These are phyloP conservation scores for Siniperca chuatsi DNA, from an alignment of 2,113 vertebrate genomes.

Conservation along the genomic window DNA sequence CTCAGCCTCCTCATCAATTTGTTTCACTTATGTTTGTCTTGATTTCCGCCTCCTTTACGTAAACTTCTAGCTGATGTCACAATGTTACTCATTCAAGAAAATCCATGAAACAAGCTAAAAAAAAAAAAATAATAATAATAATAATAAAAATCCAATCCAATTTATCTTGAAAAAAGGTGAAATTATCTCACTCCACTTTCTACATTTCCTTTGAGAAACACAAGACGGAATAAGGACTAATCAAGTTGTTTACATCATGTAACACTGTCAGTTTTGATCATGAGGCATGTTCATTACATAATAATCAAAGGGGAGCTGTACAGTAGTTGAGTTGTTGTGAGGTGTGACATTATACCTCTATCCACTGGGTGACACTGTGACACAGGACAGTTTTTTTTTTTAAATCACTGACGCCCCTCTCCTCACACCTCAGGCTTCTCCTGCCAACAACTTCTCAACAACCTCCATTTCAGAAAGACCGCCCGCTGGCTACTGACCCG, in stretches of 20 bases:
- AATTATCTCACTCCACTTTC: not conserved
- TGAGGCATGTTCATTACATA: not conserved
- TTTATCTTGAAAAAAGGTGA: not conserved
- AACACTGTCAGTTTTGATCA: conserved; percentile 30
- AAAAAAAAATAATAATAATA: not conserved
- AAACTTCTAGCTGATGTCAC: not conserved
- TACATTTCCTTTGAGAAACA: conserved; percentile 8
- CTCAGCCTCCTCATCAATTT: not conserved
- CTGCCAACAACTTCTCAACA: not conserved
- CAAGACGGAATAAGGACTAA: not conserved
- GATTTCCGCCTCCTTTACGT: not conserved
- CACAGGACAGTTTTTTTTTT: conserved; percentile 46
- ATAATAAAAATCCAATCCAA: not conserved
- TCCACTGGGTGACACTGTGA: conserved; percentile 76
- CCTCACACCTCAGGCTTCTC: not conserved
- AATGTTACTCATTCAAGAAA: not conserved
- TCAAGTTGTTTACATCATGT: not conserved
- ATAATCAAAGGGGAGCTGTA: conserved; percentile 17
- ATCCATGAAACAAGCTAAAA: not conserved
- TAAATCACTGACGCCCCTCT: conserved; percentile 5
- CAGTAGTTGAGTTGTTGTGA: not conserved
- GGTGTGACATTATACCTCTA: conserved; percentile 35
- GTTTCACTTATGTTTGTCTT: not conserved
- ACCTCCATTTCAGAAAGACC: not conserved
- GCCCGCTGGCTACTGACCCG: not conserved